Base-by-base conservation (phyloP, 2,888 invertebrate species). In the Slavum lentiscoides region DNA sequence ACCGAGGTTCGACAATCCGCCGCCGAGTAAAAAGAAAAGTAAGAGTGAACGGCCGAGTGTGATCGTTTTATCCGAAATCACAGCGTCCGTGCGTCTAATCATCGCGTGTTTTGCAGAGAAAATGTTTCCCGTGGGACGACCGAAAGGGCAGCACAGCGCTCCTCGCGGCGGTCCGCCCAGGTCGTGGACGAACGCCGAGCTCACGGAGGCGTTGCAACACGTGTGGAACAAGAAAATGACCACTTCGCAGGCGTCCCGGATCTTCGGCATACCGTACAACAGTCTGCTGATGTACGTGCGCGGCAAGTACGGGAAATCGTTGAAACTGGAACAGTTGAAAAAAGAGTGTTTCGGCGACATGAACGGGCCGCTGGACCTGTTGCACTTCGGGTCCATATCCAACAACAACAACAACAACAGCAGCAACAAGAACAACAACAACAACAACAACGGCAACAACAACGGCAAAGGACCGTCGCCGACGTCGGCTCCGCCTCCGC, bases 151-250 rank as follows among this genome's bases (percentile, higher is more conserved):
- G 86, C 95, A 95, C 88, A 94, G 94, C 85, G 95, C 95, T 61
- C 95, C 95, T 39, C 89, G 95, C 84, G 95, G 95, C 39, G 95
- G 95, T 17, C 95, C 95, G 17, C 95, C 95, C 0, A 89, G 95
- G 77, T 95, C 95, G 1, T 95, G 95, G 95, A 95, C 95, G 83
- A 95, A 95, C 88, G 94, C 94, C 59, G 95, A 95, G 85, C 89
- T 95, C 74, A 95, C 95, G 74, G 94, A 95, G 87, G 95, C 95
- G 2, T 89, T 95, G 75, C 94, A 94, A 85, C 94, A 95, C 87
- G 95, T 95, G n/a, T 95, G 95, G 95, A 95, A 95, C 87, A 95
- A 95, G 86, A 95, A 94, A 86, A 95, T 95, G 94, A 95, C 95
- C 83, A 95, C 95, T 67, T 94, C 94, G 85, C 94, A 95, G 87